These are phyloP conservation scores for Tolypeutes matacus DNA, from an alignment of 2,797 vertebrate species.

Conservation along the genomic window DNA sequence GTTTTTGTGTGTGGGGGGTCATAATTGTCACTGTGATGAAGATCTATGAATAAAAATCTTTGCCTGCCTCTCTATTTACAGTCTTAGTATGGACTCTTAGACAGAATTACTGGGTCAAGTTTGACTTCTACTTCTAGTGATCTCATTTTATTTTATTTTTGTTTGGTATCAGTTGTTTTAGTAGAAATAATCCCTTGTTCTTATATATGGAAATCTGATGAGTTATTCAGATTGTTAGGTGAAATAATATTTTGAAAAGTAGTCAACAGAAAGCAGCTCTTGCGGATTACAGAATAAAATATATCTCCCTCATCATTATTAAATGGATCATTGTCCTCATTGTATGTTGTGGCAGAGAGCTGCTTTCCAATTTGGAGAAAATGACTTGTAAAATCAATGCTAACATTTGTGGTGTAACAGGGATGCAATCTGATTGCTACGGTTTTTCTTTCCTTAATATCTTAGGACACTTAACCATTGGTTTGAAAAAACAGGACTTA, in stretches of 20 bases:
- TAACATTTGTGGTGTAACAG: not conserved
- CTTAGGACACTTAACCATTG: conserved; percentile 41
- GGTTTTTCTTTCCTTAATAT: conserved; percentile 18
- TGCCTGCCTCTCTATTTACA: not conserved
- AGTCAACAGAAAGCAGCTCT: not conserved
- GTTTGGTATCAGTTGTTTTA: conserved; percentile 19
- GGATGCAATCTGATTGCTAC: conserved; percentile 45
- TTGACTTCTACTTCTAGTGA: not conserved
- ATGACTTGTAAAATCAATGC: conserved; percentile 26
- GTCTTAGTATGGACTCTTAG: not conserved
- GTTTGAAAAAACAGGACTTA: conserved; percentile 64
- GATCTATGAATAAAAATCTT: conserved; percentile 25
- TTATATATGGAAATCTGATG: conserved; percentile 1
- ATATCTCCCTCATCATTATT: not conserved
- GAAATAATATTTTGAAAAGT: conserved; percentile 44
- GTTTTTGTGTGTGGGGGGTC: conserved; percentile 29
- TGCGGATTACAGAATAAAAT: not conserved
- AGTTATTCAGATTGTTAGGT: not conserved
- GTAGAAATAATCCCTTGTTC: not conserved
- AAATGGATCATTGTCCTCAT: conserved; percentile 9
- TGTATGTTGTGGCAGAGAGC: not conserved
- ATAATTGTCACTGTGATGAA: not conserved
- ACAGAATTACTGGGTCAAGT: not conserved
- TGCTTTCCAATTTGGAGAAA: conserved; percentile 48
- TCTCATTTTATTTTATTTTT: conserved; percentile 30